Conservation (phyloP, 2,797 vertebrate genomes). For the Steatocranus sp. region DNA sequence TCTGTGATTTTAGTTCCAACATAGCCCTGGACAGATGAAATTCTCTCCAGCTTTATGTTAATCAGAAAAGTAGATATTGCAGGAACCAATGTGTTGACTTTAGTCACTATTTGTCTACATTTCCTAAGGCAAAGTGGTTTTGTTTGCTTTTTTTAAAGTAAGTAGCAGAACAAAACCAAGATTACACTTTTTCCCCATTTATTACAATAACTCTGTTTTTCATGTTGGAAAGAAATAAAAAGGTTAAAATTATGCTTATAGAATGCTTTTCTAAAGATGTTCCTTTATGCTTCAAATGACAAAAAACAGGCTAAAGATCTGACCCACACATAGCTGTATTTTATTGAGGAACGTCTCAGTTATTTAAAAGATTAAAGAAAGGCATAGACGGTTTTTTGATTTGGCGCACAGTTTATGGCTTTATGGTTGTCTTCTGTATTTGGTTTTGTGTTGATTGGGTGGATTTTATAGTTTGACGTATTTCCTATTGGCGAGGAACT, state of each 20-base stretch:
- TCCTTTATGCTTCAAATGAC: neutral
- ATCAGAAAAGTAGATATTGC: neutral
- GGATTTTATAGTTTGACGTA: neutral
- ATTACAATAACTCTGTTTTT: neutral
- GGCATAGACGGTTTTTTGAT: neutral
- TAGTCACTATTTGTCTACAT: neutral
- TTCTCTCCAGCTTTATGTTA: neutral
- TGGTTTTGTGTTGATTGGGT: neutral
- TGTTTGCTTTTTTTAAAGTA: neutral
- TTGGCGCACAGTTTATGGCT: neutral
- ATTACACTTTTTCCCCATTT: fast-evolving
- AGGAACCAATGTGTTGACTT: neutral
- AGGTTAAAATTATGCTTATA: neutral
- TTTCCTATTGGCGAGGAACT: neutral
- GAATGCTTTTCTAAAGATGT: fast-evolving
- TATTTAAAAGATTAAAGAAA: neutral
- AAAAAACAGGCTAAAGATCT: neutral
- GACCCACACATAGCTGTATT: neutral
- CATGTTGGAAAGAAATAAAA: neutral
- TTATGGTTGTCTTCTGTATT: neutral
- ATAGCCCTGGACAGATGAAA: neutral
- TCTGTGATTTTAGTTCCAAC: neutral
- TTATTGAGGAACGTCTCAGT: neutral
- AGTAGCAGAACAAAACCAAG: neutral
- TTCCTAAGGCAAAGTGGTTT: neutral